Evolutionary conservation across 2,888 invertebrate species (phyloP).

Genomic region (Caenorhabditis sp.): DNA sequence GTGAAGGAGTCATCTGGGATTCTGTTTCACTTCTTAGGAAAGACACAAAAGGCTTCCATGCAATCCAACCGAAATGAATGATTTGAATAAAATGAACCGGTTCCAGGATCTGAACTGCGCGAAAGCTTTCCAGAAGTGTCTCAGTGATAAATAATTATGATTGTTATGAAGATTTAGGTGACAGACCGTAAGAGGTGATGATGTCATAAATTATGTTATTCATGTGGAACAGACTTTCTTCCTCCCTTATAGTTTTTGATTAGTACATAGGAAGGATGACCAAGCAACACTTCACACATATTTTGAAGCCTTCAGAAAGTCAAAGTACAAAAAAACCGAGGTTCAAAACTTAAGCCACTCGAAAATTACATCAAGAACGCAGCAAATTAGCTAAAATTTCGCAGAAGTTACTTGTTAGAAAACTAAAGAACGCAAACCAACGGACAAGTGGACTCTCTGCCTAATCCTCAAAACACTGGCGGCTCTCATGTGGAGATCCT

Average conservation of each 20-base stretch:
- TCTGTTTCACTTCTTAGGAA: constrained; percentile 45
- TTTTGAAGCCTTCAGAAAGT: too few species aligned
- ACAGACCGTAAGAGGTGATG: neutral
- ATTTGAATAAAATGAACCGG: constrained; percentile 62
- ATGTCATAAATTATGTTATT: constrained; percentile 21
- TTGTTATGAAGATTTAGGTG: constrained; percentile 19
- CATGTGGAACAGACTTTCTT: neutral
- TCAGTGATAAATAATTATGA: constrained; percentile 54
- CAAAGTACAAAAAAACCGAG: too few species aligned
- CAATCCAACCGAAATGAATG: constrained; percentile 49
- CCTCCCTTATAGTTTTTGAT: too few species aligned
- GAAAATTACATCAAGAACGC: neutral
- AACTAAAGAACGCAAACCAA: constrained; percentile 7
- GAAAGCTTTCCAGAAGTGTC: constrained; percentile 22
- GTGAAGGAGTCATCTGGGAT: constrained; percentile 32
- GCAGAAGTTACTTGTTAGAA: neutral
- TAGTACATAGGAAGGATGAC: too few species aligned
- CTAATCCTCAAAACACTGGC: constrained; percentile 32
- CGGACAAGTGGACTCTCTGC: constrained; percentile 33
- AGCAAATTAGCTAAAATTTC: constrained; percentile 8
- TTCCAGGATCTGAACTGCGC: constrained; percentile 9
- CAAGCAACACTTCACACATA: too few species aligned
- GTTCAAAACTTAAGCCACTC: too few species aligned
- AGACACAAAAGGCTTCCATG: constrained; percentile 37
- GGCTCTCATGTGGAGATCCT: constrained; percentile 21